Evolutionary conservation across 2,797 vertebrate species (phyloP), one percentile per base, ranked within the genome.

Genomic region (Toxotes lorentzi): DNA sequence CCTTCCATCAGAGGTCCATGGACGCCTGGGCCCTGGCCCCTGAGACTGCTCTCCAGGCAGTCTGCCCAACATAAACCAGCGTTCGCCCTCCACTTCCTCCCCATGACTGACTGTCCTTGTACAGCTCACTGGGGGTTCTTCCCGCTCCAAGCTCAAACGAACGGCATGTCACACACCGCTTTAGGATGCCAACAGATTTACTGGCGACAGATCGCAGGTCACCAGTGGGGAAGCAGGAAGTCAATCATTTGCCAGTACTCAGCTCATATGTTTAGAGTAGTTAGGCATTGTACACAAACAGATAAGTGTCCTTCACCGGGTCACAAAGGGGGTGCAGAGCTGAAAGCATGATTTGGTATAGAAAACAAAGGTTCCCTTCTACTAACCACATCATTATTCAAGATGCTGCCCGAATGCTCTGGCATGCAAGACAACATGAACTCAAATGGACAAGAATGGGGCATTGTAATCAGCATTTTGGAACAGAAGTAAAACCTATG

Each of bases 161-260:
- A 69, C 57, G 50, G 82, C 64, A 81, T 75, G 79, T 77, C 65
- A 70, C 65, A 32, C 72, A 62, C 67, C 11, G 23, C 77, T 86
- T 79, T 24, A 82, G 70, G 68, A 81, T 81, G 81, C 73, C 86
- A 86, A 78, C 74, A 60, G 63, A 79, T 82, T 82, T 62, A 83
- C 81, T 82, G 82, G 62, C 30, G 9, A 76, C 69, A 89, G 80
- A 89, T 84, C 81, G 85, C 66, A 81, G 87, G 72, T 90, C 85
- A 87, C 69, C 83, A 81, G 86, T 43, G 83, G 85, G 79, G 79
- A 79, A 50, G 69, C 84, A 93, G 91, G 91, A 92, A 93, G 92
- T 95, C 90, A 86, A 93, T 95, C 84, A 94, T 94, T 93, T 92
- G 87, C 92, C 81, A 91, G 81, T 16, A 53, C 76, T 88, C 34